Evolutionary conservation across 2,113 vertebrate genomes (phyloP).

Genomic region (Nematolebias whitei): DNA sequence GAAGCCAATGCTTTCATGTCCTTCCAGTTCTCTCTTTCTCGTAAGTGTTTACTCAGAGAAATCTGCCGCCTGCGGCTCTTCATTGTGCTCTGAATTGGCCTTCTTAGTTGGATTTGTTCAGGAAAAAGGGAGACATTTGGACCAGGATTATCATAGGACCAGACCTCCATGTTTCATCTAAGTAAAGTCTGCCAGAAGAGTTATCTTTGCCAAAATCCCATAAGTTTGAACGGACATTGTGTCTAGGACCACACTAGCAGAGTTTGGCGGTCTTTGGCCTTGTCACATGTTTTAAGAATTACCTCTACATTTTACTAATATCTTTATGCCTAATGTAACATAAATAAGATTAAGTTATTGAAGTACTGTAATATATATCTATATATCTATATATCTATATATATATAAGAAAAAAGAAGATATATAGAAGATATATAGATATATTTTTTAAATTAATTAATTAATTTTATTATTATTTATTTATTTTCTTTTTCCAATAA

Average conservation of each 20-base stretch:
- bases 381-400: too few species aligned
- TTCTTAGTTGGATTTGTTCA: slow-evolving; percentile 56
- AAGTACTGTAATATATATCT: too few species aligned
- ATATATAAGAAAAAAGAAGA: too few species aligned
- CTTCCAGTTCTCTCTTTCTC: slow-evolving; percentile 55
- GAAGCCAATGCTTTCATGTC: slow-evolving; percentile 67
- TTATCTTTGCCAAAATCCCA: slow-evolving; percentile 25
- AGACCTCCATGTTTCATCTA: slow-evolving; percentile 58
- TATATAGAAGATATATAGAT: too few species aligned
- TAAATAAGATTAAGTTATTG: too few species aligned
- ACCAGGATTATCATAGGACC: slow-evolving; percentile 56
- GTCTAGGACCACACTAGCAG: background rate
- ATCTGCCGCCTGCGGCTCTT: slow-evolving; percentile 57
- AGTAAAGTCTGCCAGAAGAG: slow-evolving; percentile 29
- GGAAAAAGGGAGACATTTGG: slow-evolving; percentile 69
- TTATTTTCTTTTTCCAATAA: too few species aligned
- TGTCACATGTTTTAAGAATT: background rate
- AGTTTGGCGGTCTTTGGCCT: background rate
- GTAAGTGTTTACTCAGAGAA: slow-evolving; percentile 48
- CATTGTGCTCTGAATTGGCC: slow-evolving; percentile 40
- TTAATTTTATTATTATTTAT: too few species aligned
- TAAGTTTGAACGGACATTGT: background rate
- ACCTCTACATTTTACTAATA: background rate
- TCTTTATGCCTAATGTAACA: too few species aligned
- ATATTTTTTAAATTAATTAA: too few species aligned